phyloP scores from a whole-genome alignment of 2,888 invertebrate genomes.

The Melieria omissa region DNA sequence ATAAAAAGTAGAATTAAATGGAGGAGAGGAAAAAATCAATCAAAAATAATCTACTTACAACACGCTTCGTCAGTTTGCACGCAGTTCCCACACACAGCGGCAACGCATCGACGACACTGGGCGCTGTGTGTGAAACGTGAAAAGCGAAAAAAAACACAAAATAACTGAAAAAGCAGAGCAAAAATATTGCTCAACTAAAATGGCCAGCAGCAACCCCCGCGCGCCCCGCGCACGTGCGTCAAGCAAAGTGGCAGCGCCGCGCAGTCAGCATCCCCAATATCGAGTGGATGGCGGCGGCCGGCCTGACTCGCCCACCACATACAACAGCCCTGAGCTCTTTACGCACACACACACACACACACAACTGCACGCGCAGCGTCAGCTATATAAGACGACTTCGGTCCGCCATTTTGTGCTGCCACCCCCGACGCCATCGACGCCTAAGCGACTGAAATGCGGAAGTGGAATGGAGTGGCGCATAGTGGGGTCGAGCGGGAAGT shows the following conservation, averaged over 20 bases:
- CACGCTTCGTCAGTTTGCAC: conserved; percentile 42
- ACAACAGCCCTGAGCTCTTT: conserved; percentile 27
- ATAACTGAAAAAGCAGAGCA: conserved; percentile 34
- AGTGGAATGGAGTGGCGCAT: conserved; percentile 61
- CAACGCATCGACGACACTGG: neutral
- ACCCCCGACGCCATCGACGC: conserved; percentile 3
- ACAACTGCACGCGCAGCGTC: neutral
- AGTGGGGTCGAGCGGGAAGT: conserved; percentile 33
- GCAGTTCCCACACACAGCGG: neutral
- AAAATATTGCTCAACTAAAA: conserved; percentile 43
- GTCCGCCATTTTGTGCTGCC: conserved; percentile 55
- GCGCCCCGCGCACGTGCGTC: neutral
- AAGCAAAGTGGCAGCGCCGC: conserved; percentile 39
- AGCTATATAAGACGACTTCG: conserved; percentile 15
- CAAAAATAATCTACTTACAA: conserved; percentile 56
- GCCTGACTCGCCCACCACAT: conserved; percentile 1
- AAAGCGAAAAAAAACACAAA: conserved; percentile 37
- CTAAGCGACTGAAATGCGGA: conserved; percentile 52
- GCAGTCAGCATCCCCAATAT: conserved; percentile 42
- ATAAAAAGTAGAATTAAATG: neutral
- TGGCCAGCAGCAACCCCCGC: conserved; percentile 34
- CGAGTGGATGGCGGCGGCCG: conserved; percentile 24
- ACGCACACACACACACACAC: conserved; percentile 17
- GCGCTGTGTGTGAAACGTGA: neutral
- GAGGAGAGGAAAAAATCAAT: conserved; percentile 49